Percentiles rank a stretch among this genome's conserved stretches.
Conservation (phyloP, 2,797 vertebrate genomes). For the Hydrophis major region DNA sequence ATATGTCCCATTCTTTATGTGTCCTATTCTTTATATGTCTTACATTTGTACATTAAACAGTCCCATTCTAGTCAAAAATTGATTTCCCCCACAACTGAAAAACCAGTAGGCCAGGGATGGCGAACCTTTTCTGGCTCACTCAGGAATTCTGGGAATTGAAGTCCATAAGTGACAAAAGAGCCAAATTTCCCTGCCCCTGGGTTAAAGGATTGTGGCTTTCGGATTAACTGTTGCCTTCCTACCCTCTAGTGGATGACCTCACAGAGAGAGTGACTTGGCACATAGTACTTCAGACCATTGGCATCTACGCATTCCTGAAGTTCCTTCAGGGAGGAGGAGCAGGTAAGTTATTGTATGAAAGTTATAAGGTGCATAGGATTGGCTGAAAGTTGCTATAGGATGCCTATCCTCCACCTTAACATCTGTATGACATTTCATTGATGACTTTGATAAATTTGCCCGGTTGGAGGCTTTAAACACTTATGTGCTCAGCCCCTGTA, state of each 20-base stretch:
- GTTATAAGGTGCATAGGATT: fast-evolving
- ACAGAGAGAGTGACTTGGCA: constrained; percentile 78
- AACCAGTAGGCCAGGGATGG: too few species aligned
- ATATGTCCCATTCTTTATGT: too few species aligned
- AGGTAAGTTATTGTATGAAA: constrained; percentile 67
- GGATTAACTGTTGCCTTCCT: background rate
- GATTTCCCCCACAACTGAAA: too few species aligned
- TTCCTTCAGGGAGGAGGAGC: constrained; percentile 93
- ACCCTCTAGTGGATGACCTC: constrained; percentile 82
- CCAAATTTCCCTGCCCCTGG: background rate
- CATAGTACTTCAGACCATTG: constrained; percentile 80
- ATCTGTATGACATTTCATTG: background rate
- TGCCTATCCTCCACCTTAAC: background rate
- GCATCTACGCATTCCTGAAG: constrained; percentile 85
- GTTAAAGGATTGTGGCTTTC: background rate
- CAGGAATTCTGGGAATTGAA: too few species aligned
- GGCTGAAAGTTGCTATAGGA: background rate
- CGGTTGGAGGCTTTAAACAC: background rate
- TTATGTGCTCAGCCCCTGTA: background rate
- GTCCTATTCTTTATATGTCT: too few species aligned
- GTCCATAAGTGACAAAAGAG: too few species aligned
- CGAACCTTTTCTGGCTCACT: too few species aligned
- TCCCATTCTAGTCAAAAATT: too few species aligned
- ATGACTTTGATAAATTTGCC: background rate
- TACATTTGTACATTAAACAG: too few species aligned